phyloP scores from a whole-genome alignment of 2,797 vertebrate genomes.

The Protonibea diacanthus region DNA sequence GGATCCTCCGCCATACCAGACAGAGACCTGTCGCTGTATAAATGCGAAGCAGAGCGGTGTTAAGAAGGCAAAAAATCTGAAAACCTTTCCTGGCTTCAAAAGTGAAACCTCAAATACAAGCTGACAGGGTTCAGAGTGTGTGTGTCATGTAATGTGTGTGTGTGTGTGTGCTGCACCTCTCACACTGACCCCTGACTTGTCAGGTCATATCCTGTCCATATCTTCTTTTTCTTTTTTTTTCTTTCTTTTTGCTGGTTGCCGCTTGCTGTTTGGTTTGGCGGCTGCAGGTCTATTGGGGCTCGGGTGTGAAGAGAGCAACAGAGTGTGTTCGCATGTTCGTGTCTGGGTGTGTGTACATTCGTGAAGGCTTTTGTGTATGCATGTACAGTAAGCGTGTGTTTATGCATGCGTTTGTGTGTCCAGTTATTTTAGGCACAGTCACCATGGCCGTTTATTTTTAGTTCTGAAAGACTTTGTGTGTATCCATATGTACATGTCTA shows the following conservation, averaged over 20 bases:
- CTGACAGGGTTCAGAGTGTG: conserved; percentile 27
- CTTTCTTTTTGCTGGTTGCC: conserved; percentile 43
- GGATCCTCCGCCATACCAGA: not conserved
- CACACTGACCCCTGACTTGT: conserved; percentile 65
- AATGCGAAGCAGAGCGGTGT: conserved; percentile 24
- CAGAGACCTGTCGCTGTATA: not conserved
- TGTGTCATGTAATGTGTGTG: conserved; percentile 14
- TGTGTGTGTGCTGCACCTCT: conserved; percentile 17
- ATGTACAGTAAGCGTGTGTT: conserved; percentile 32
- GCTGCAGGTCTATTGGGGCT: conserved; percentile 58
- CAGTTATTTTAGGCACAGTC: conserved; percentile 76
- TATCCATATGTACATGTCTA: conserved; percentile 47
- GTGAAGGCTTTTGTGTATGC: conserved; percentile 34
- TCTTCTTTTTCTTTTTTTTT: conserved; percentile 22
- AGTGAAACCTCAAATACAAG: conserved; percentile 45
- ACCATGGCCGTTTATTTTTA: conserved; percentile 73
- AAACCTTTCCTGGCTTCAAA: conserved; percentile 35
- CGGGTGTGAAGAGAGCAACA: conserved; percentile 61
- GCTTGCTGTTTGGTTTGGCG: conserved; percentile 68
- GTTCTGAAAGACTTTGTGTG: conserved; percentile 71
- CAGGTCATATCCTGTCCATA: conserved; percentile 75
- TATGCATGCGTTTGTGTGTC: conserved; percentile 39
- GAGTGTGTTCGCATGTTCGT: conserved; percentile 24
- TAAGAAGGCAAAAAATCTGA: conserved; percentile 44
- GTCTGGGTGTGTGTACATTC: conserved; percentile 29